A percentile compares a stretch with the other conserved stretches of the same genome.
Evolutionary conservation across 2,113 vertebrate genomes (phyloP).

Genomic region (Callocephalon fimbriatum): DNA sequence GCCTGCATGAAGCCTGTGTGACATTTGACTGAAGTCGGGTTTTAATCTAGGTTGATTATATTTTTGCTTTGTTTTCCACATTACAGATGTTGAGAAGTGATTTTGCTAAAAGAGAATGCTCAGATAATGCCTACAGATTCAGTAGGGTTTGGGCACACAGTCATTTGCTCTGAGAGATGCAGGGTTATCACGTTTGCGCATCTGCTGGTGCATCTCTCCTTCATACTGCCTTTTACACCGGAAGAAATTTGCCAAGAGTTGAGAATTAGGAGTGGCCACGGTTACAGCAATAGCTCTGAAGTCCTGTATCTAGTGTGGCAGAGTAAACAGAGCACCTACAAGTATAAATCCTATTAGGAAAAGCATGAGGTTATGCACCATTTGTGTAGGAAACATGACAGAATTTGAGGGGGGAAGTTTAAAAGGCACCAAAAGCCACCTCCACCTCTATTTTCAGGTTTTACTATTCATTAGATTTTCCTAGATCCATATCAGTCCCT

Average conservation of each 20-base stretch:
- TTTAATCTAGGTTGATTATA: conserved; percentile 37
- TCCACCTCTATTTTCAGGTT: neutral
- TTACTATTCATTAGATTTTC: neutral
- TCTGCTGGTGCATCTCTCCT: neutral
- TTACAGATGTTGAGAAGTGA: conserved; percentile 24
- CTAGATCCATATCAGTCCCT: neutral
- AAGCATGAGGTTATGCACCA: conserved; percentile 37
- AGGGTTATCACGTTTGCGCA: conserved; percentile 6
- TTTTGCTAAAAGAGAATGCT: neutral
- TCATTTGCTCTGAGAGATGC: neutral
- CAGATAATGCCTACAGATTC: neutral
- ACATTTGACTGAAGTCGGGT: conserved; percentile 47
- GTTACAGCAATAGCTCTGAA: conserved; percentile 61
- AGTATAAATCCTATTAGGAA: conserved; percentile 75
- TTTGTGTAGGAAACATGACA: conserved; percentile 17
- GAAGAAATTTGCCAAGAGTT: conserved; percentile 39
- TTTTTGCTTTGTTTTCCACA: conserved; percentile 22
- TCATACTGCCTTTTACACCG: neutral
- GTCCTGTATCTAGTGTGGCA: conserved; percentile 43
- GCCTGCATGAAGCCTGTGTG: conserved; percentile 31
- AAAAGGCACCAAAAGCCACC: neutral
- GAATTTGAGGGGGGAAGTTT: conserved; percentile 40
- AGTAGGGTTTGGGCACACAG: neutral
- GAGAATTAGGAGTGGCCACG: conserved; percentile 55
- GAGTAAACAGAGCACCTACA: neutral